Base-by-base conservation (phyloP, 1,140 invertebrate species). In the Augochlora pura region DNA sequence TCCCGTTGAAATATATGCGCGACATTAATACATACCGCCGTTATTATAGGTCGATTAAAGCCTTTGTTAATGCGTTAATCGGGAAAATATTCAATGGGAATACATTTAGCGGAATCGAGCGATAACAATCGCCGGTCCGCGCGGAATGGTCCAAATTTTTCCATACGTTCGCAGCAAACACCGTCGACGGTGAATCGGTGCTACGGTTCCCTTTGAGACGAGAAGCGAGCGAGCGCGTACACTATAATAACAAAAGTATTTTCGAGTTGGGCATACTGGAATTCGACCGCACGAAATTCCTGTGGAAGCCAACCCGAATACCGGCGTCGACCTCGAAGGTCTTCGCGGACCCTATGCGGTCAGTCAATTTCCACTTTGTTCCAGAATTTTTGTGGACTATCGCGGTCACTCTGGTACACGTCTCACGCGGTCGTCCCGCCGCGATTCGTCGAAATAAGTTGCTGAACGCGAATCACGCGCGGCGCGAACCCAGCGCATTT, bases 231-330 rank as follows among this genome's bases (percentile, higher is more conserved):
- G 54, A 57, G 59, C 67, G 2, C 59, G 59, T 23, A 21, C 73
- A 39, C 63, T 66, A 79, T 71, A 72, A 82, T 79, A 83, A 82
- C 70, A 79, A 71, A 85, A 86, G 81, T 86, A 86, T 83, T 83
- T 57, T 80, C 60, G 72, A 74, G 80, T 80, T 74, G 75, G 72
- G 69, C 62, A 60, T 64, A 70, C 27, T 16, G 84, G 85, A 83
- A 86, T 90, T 77, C 80, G 77, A 82, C 82, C 82, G 71, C 86
- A 75, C 21, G 62, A 75, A 79, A 90, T 90, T 90, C 89, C 86
- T 87, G 89, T 65, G 87, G 86, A 72, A 67, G 65, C 83, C 81
- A 69, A 83, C 78, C 83, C 68, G 81, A 76, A 88, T 90, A 84
- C 85, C 87, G 71, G 23, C 71, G 81, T 76, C 84, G 85, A 89